Base-by-base conservation (phyloP, 2,113 vertebrate genomes). In the Haemorhous mexicanus region DNA sequence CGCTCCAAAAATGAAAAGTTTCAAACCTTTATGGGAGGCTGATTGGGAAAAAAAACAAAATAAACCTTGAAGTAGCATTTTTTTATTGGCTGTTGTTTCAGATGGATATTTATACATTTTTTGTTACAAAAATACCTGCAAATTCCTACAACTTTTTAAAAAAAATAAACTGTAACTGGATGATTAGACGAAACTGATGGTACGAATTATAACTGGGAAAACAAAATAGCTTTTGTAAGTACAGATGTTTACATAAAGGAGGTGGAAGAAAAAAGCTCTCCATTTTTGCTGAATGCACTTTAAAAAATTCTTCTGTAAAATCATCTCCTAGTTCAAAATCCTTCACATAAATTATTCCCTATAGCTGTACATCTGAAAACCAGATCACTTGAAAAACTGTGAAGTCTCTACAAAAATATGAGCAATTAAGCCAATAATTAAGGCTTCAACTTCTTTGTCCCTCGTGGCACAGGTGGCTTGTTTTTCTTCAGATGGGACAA, bases 401-500 rank as follows among this genome's bases (percentile, higher is more conserved):
- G 3, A 86, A 69, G 59, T 62, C 23, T 5, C 47, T 69, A 55
- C 16, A 66, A 64, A 86, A 69, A 66, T 20, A 69, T 5, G 3
- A 92, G 7, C 17, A 77, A 85, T 83, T 61, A 76, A 82, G 15
- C 4, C 14, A 69, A 9, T 39, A 82, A 90, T 28, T 43, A 68
- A 52, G 17, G 14, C 5, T 61, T 88, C 22, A 28, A 15, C 14
- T 43, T 64, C 35, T 82, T 49, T 53, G 19, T 32, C 43, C 28
- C 9, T 83, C 20, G 28, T 18, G 41, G 47, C 16, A 62, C 0
- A 0, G 4, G 15, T 13, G 4, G 4, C 15, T n/a, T 61, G 3
- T 6, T 28, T 70, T 2, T 53, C 52, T 56, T 46, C 18, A 37
- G 12, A 32, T 12, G 7, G 22, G 26, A 77, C 28, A 37, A 59